Percentiles rank a stretch among this genome's conserved stretches.
phyloP scores from a whole-genome alignment of 2,888 invertebrate genomes.

The Muschampia plurimacula region DNA sequence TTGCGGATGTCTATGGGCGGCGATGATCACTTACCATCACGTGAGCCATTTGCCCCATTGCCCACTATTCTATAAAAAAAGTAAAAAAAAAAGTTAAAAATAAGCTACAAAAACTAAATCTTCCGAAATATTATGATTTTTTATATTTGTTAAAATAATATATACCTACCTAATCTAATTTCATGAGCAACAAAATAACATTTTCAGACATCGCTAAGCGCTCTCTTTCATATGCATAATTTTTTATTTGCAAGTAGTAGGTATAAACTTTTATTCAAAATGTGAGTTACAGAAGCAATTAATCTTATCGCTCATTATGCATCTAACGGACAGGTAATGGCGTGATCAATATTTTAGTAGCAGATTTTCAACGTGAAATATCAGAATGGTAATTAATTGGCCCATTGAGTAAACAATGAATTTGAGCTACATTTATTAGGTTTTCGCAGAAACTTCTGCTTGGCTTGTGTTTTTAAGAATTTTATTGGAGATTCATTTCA shows the following conservation, averaged over 20 bases:
- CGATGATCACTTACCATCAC: too few species aligned
- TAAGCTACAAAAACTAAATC: too few species aligned
- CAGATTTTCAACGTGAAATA: constrained; percentile 18
- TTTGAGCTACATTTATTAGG: constrained; percentile 1
- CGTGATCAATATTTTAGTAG: constrained; percentile 15
- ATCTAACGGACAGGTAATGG: constrained; percentile 30
- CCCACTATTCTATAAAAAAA: too few species aligned
- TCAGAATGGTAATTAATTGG: constrained; percentile 23
- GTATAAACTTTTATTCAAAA: neutral
- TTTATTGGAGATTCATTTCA: neutral
- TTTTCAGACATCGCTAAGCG: neutral
- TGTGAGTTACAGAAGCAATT: constrained; percentile 26
- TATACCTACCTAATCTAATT: too few species aligned
- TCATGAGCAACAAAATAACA: too few species aligned
- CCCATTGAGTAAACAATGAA: constrained; percentile 2
- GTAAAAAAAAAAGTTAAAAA: too few species aligned
- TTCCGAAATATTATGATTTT: too few species aligned
- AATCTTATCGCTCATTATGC: constrained; percentile 33
- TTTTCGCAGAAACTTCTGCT: neutral
- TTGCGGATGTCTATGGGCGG: too few species aligned
- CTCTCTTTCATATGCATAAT: neutral
- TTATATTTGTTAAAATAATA: too few species aligned
- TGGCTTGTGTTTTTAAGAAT: neutral
- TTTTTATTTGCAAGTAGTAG: neutral
- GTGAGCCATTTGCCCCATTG: too few species aligned